Percentiles rank a stretch among this genome's conserved stretches.
Evolutionary conservation across 2,113 vertebrate genomes (phyloP).

Genomic region (Ceyx margarethae): DNA sequence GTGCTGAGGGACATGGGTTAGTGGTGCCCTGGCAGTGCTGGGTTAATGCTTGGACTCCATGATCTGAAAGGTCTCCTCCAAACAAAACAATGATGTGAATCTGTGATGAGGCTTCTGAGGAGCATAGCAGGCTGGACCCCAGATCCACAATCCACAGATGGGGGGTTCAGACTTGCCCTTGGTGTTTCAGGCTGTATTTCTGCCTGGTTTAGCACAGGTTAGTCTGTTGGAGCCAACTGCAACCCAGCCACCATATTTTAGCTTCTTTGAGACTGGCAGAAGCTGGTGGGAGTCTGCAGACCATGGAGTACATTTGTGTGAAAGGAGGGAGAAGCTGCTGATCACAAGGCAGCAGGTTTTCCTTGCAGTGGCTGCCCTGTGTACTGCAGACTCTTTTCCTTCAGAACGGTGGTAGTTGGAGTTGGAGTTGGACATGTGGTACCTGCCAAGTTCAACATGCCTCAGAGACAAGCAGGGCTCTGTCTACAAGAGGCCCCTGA

Average conservation of each 20-base stretch:
- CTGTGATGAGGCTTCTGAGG: neutral
- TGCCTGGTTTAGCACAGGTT: neutral
- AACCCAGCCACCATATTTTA: neutral
- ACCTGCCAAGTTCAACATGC: slow-evolving; percentile 75
- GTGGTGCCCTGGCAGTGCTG: too few species aligned
- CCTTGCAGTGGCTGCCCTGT: neutral
- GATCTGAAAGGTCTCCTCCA: neutral
- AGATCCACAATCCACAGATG: neutral
- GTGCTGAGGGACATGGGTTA: too few species aligned
- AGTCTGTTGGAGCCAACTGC: neutral
- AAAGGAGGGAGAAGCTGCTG: neutral
- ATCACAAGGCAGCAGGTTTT: neutral
- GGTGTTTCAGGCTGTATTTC: neutral
- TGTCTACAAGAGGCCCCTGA: slow-evolving; percentile 12
- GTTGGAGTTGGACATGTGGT: slow-evolving; percentile 9
- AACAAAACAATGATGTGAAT: neutral
- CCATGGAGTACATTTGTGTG: neutral
- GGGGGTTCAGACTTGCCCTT: accelerated
- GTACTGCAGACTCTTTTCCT: slow-evolving; percentile 9
- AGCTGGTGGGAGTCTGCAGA: neutral
- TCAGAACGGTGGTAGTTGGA: slow-evolving; percentile 60
- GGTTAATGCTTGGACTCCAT: neutral
- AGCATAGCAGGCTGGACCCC: neutral
- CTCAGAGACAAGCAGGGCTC: slow-evolving; percentile 60
- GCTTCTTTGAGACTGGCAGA: neutral